Evolutionary conservation across 2,888 invertebrate species (phyloP), one percentile per base, ranked within the genome.

Genomic region (Erynnis tages): DNA sequence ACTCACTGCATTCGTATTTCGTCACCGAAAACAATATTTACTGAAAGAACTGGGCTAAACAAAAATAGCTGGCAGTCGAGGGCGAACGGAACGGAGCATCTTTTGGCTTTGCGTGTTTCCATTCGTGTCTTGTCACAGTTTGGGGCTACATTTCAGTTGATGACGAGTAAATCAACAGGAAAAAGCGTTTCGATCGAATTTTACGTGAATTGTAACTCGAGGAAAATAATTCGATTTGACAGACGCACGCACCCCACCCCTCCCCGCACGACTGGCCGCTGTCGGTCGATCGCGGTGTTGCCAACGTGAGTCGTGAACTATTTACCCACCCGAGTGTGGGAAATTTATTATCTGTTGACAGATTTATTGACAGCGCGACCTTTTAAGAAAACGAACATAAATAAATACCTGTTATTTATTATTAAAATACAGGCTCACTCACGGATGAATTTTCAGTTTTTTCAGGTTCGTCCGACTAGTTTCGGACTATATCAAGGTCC

Each of bases 11-110:
- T 63, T 70, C 55, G 62, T 61, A 69, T 82, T 76, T 77, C 83
- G 68, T 76, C 76, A 82, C 71, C 66, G 75, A 79, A 79, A 78
- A 82, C 82, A 85, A 83, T 87, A 84, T 85, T 83, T 84, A 84
- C 79, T 69, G 73, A 76, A n/a, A 71, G 72, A 82, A 79, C 71
- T 78, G 77, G 76, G 79, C 78, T 81, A 77, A 83, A 86, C 78
- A 78, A 84, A 87, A 88, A 88, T 88, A 87, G 84, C 67, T 65
- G 61, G 32, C 45, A 21, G 43, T 52, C 50, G 27, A 35, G 10
- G 23, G 30, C 38, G 38, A 13, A 17, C 30, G 37, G 35, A 30
- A 19, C 19, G 37, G 41, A 25, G 23, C 25, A 40, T 30, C 37
- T 16, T 43, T 43, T 25, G 21, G 27, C 32, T 66, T 65, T 63